Evolutionary conservation across 1,140 invertebrate genomes (phyloP).

Genomic region (Sitodiplosis mosellana): DNA sequence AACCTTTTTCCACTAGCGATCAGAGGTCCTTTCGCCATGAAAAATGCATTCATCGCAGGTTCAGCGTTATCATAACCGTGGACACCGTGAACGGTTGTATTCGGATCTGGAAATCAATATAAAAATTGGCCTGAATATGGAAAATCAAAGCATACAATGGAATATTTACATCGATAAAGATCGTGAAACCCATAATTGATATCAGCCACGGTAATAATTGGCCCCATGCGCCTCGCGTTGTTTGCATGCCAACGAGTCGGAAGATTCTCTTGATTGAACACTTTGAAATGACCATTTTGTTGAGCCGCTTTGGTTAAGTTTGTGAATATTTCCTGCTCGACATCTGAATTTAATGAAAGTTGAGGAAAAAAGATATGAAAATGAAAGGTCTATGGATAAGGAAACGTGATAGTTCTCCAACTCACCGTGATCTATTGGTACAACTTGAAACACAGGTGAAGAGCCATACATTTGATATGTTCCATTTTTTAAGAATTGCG

Average conservation of each 20-base stretch:
- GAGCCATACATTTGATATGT: neutral
- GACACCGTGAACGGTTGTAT: neutral
- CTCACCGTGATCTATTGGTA: neutral
- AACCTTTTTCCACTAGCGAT: neutral
- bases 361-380: no score
- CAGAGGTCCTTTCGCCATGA: neutral
- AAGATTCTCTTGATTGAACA: neutral
- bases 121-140: constrained; percentile 10
- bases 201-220: neutral
- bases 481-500: neutral
- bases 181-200: neutral
- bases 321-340: neutral
- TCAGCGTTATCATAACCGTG: neutral
- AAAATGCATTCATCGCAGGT: neutral
- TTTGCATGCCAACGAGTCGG: neutral
- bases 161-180: no score
- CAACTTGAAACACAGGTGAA: neutral
- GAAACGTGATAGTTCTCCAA: no score
- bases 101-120: neutral
- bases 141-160: no score
- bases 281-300: neutral
- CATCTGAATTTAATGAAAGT: neutral
- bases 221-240: neutral
- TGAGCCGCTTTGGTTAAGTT: neutral
- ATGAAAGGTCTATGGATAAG: no score